Evolutionary conservation across 2,797 vertebrate species (phyloP).

Genomic region (Myiotriccus ornatus): DNA sequence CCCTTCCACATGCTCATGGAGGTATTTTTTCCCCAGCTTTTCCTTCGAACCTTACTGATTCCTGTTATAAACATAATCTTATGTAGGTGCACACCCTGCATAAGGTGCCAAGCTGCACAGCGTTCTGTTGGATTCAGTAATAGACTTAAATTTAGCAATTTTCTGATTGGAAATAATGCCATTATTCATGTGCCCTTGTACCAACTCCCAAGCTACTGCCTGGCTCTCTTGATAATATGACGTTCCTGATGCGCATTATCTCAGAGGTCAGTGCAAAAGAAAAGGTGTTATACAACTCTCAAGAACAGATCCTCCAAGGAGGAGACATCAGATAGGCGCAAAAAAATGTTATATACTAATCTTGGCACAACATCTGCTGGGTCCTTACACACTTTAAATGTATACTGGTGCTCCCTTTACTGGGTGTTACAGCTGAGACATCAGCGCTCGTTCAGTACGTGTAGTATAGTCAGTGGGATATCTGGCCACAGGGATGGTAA

Average conservation of each 20-base stretch:
- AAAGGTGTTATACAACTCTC: constrained; percentile 56
- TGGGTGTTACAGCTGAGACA: background rate
- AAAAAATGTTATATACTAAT: background rate
- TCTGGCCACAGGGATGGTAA: background rate
- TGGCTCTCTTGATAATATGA: constrained; percentile 54
- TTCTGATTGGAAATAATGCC: constrained; percentile 60
- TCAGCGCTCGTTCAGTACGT: background rate
- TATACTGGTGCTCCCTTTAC: background rate
- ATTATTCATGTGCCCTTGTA: constrained; percentile 66
- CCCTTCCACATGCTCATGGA: background rate
- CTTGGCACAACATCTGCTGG: constrained; percentile 6
- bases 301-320: constrained; percentile 35
- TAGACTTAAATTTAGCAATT: constrained; percentile 59
- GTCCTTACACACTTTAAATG: background rate
- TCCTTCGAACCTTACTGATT: background rate
- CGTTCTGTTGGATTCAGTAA: constrained; percentile 23
- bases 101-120: background rate
- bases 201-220: constrained; percentile 40
- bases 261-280: constrained; percentile 53
- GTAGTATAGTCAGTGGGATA: background rate
- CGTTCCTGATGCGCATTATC: constrained; percentile 38
- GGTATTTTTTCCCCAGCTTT: background rate
- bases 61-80: background rate
- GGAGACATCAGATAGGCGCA: background rate
- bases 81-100: background rate